A percentile compares a stretch with the other conserved stretches of the same genome.
phyloP scores from a whole-genome alignment of 1,140 invertebrate genomes.

The Thaumatotibia leucotreta region DNA sequence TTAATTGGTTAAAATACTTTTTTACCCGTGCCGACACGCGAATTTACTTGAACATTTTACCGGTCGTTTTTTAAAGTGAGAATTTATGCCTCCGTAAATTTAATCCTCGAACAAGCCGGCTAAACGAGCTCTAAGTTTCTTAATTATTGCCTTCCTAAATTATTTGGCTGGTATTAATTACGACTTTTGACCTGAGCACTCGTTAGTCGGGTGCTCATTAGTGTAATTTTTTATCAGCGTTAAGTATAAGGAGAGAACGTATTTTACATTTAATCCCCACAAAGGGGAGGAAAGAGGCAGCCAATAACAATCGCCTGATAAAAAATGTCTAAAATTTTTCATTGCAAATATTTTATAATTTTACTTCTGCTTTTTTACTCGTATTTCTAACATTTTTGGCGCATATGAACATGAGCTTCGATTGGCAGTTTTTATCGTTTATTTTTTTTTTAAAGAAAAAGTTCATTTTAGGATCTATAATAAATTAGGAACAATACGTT shows the following conservation, averaged over 20 bases:
- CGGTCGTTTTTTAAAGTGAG: not conserved
- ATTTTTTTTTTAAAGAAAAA: no score
- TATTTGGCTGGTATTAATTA: slow-evolving; percentile 7
- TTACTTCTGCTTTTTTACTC: no score
- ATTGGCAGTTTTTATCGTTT: no score
- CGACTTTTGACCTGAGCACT: not conserved
- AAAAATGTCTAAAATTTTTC: no score
- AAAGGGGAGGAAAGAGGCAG: not conserved
- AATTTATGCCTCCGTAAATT: slow-evolving; percentile 11
- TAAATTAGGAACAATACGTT: no score
- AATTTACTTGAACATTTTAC: not conserved
- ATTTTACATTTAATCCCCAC: not conserved
- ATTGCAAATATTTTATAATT: no score
- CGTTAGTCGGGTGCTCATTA: slow-evolving; percentile 3
- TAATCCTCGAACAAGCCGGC: slow-evolving; percentile 1
- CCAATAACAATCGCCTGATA: not conserved
- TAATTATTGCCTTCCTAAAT: slow-evolving; percentile 14
- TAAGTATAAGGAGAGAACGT: not conserved
- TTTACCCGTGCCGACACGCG: not conserved
- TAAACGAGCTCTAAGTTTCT: slow-evolving; percentile 10
- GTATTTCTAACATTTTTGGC: no score
- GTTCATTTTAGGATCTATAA: no score
- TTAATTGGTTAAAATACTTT: not conserved
- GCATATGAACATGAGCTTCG: no score
- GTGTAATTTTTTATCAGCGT: not conserved